Percentiles rank a stretch among this genome's conserved stretches.
phyloP scores from a whole-genome alignment of 2,113 vertebrate genomes.

The Myotis brandtii region DNA sequence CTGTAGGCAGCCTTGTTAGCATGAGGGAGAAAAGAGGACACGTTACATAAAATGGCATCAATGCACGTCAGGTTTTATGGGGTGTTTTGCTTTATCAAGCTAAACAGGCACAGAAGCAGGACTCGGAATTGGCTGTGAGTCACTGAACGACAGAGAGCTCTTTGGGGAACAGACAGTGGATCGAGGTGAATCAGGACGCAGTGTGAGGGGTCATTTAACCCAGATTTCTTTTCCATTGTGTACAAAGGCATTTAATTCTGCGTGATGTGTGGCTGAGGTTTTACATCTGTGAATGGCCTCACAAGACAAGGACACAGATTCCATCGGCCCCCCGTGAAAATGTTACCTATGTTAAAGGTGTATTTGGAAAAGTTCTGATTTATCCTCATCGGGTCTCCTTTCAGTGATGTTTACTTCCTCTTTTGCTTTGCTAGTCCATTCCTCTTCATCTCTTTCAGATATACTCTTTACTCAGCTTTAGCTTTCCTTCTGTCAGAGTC shows the following conservation, averaged over 20 bases:
- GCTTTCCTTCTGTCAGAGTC: slow-evolving; percentile 8
- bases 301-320: not conserved
- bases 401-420: not conserved
- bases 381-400: not conserved
- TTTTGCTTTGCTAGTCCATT: not conserved
- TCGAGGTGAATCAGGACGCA: not conserved
- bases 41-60: not conserved
- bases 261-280: slow-evolving; percentile 51
- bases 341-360: not conserved
- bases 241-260: slow-evolving; percentile 56
- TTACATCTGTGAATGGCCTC: not conserved
- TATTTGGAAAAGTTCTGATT: not conserved
- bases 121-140: not conserved
- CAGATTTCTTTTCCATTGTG: slow-evolving; percentile 65
- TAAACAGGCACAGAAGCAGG: slow-evolving; percentile 56
- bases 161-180: slow-evolving; percentile 44
- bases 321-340: not conserved
- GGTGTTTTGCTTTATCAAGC: slow-evolving; percentile 53
- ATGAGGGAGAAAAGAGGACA: not conserved
- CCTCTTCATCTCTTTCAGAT: not conserved
- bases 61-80: not conserved
- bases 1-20: slow-evolving; percentile 14
- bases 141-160: slow-evolving; percentile 43
- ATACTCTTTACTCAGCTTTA: not conserved
- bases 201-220: not conserved